A percentile compares a stretch with the other conserved stretches of the same genome.
phyloP scores from a whole-genome alignment of 2,113 vertebrate genomes.

The Noctilio leporinus region DNA sequence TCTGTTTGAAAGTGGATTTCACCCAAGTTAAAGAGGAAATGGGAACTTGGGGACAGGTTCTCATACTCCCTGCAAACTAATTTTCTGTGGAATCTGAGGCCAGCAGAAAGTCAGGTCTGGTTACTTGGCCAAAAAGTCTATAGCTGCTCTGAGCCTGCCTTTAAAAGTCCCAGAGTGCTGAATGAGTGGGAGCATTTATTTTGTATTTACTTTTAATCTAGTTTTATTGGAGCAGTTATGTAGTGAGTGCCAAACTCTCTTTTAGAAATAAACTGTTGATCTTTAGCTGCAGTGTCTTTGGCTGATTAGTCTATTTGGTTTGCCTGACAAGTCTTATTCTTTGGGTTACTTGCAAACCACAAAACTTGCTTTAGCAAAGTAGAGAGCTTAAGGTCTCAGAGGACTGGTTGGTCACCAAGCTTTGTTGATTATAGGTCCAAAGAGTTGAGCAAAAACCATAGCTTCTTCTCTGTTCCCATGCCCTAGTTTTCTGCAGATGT shows the following conservation, averaged over 20 bases:
- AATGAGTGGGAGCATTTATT: not conserved
- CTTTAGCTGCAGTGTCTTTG: not conserved
- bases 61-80: not conserved
- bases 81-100: not conserved
- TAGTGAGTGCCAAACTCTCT: not conserved
- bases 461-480: not conserved
- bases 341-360: not conserved
- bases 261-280: not conserved
- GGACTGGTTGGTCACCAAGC: not conserved
- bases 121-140: not conserved
- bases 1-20: not conserved
- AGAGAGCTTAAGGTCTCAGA: not conserved
- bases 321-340: not conserved
- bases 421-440: not conserved
- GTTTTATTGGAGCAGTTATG: not conserved
- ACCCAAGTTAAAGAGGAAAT: not conserved
- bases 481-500: not conserved
- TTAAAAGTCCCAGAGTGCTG: not conserved
- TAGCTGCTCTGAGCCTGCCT: not conserved
- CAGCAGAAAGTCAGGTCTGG: not conserved
- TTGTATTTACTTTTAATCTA: not conserved
- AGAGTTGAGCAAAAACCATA: not conserved
- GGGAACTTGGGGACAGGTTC: not conserved
- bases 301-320: not conserved
- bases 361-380: not conserved